Conservation (phyloP, 2,888 invertebrate genomes). For the Caenorhabditis uteleia region DNA sequence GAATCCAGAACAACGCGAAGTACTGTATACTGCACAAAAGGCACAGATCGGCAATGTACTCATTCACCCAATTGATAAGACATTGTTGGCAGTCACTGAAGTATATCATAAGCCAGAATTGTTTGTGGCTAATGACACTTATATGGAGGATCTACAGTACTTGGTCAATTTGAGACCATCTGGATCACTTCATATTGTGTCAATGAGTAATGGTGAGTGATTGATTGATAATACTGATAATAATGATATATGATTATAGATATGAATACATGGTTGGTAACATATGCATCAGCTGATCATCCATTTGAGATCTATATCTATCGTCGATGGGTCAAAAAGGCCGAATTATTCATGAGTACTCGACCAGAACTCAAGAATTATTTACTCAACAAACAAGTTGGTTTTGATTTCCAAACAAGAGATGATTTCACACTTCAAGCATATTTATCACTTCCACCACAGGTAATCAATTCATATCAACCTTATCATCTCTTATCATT, state of each 20-base stretch:
- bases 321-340: constrained; percentile 48
- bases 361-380: constrained; percentile 61
- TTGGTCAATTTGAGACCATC: constrained; percentile 64
- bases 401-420: constrained; percentile 66
- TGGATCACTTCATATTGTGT: constrained; percentile 52
- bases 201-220: constrained; percentile 42
- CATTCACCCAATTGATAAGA: constrained; percentile 64
- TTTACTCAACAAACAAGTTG: constrained; percentile 62
- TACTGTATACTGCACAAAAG: constrained; percentile 62
- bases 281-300: constrained; percentile 64
- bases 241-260: constrained; percentile 35
- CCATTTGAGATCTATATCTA: constrained; percentile 64
- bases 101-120: constrained; percentile 68
- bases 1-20: constrained; percentile 55
- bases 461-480: constrained; percentile 24
- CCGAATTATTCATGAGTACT: constrained; percentile 65
- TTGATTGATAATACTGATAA: not conserved
- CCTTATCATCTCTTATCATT: not conserved
- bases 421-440: constrained; percentile 67
- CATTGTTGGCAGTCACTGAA: constrained; percentile 64
- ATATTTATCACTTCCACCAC: constrained; percentile 65
- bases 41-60: constrained; percentile 66
- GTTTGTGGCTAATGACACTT: constrained; percentile 66
- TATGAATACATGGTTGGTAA: constrained; percentile 67
- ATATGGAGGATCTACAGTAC: constrained; percentile 58